These are phyloP conservation scores for Erebia epiphron DNA, from an alignment of 2,888 invertebrate genomes.

Conservation along the genomic window DNA sequence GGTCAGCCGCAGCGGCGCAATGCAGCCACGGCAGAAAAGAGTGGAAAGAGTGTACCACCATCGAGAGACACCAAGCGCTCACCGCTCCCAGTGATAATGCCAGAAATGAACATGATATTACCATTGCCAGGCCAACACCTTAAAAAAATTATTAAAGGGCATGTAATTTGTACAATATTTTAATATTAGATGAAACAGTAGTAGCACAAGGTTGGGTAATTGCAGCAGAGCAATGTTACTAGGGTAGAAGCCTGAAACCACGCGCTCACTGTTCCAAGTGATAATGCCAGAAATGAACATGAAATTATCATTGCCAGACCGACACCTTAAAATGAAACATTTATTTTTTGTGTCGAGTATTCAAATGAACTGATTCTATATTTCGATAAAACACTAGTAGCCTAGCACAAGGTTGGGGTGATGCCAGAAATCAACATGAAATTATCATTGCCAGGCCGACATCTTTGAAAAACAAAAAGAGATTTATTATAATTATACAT, in stretches of 20 bases:
- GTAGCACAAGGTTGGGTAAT: too few species aligned
- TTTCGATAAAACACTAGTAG: too few species aligned
- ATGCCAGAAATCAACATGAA: conserved; percentile 49
- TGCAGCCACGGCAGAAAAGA: conserved; percentile 76
- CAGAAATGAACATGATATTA: conserved; percentile 57
- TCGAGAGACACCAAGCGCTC: conserved; percentile 67
- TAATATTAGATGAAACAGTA: too few species aligned
- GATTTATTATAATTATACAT: too few species aligned
- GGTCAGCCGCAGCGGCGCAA: conserved; percentile 64
- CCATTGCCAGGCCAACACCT: conserved; percentile 73
- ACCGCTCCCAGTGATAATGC: conserved; percentile 62
- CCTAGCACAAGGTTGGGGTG: conserved; percentile 35
- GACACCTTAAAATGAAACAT: conserved; percentile 51
- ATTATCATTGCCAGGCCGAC: conserved; percentile 69
- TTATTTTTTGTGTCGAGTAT: too few species aligned
- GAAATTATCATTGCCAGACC: conserved; percentile 67
- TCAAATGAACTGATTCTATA: too few species aligned
- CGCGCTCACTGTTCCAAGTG: too few species aligned
- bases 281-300: conserved; percentile 46
- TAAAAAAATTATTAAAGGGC: conserved; percentile 7
- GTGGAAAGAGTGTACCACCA: conserved; percentile 68
- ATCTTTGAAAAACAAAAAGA: conserved; percentile 48
- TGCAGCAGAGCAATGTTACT: too few species aligned
- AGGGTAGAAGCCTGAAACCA: too few species aligned
- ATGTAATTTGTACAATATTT: not conserved